Percentiles rank a stretch among this genome's conserved stretches.
phyloP scores from a whole-genome alignment of 1,140 invertebrate species.

The Trichoplusia ni region DNA sequence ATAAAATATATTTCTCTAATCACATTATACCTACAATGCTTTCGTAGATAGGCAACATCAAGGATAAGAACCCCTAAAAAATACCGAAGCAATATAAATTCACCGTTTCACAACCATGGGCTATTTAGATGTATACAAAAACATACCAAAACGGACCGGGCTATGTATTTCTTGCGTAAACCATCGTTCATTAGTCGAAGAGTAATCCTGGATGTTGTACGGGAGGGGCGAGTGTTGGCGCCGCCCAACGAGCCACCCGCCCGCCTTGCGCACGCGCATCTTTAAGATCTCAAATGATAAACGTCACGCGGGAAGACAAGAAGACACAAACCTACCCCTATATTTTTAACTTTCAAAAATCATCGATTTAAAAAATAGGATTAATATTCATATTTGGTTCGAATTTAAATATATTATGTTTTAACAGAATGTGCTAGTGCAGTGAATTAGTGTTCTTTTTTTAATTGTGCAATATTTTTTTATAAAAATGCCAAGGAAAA shows the following conservation, averaged over 20 bases:
- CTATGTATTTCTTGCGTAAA: slow-evolving; percentile 28
- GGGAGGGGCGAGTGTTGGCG: slow-evolving; percentile 63
- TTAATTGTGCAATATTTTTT: too few species aligned
- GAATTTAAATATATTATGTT: too few species aligned
- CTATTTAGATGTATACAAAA: slow-evolving; percentile 21
- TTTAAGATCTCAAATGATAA: slow-evolving; percentile 59
- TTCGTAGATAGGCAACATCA: too few species aligned
- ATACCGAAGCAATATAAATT: too few species aligned
- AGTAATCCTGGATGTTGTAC: slow-evolving; percentile 53
- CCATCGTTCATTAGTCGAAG: slow-evolving; percentile 50
- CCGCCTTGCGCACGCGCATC: slow-evolving; percentile 68
- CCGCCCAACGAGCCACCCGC: slow-evolving; percentile 62
- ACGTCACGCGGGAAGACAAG: slow-evolving; percentile 46
- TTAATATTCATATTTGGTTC: too few species aligned
- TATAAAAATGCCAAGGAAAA: slow-evolving; percentile 72
- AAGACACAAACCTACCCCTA: slow-evolving; percentile 46
- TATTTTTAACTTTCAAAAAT: too few species aligned
- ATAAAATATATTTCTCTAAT: too few species aligned
- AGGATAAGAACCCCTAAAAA: too few species aligned
- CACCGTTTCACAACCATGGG: slow-evolving; percentile 16
- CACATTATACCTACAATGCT: too few species aligned
- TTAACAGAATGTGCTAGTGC: slow-evolving; percentile 26
- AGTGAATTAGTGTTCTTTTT: slow-evolving; percentile 39
- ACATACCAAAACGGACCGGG: slow-evolving; percentile 26
- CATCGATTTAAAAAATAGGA: too few species aligned